phyloP scores from a whole-genome alignment of 2,113 vertebrate species.

The Genyomyrus donnyi region DNA sequence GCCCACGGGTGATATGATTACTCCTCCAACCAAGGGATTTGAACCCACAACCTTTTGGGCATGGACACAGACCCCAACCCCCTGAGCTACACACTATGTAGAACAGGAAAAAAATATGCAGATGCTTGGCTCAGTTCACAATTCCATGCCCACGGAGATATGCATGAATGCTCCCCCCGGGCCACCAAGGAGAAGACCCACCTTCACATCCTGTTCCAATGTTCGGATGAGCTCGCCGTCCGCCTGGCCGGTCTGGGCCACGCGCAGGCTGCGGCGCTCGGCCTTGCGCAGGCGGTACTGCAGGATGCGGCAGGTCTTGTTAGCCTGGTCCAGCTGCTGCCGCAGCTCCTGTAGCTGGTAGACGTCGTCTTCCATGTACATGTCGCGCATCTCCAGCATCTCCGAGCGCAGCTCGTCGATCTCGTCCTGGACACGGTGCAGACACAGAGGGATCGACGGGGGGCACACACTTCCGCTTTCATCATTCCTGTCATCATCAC shows the following conservation, averaged over 20 bases:
- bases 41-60: not conserved
- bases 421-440: constrained; percentile 70
- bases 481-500: not conserved
- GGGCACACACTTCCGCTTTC: not conserved
- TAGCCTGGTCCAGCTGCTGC: constrained; percentile 92
- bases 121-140: not conserved
- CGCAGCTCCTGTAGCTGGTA: constrained; percentile 95
- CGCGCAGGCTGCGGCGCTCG: constrained; percentile 86
- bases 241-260: constrained; percentile 90
- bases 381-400: constrained; percentile 98
- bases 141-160: not conserved
- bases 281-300: constrained; percentile 94
- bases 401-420: constrained; percentile 92
- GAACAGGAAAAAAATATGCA: not conserved
- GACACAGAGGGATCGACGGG: constrained; percentile 18
- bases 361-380: constrained; percentile 96
- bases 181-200: constrained; percentile 41
- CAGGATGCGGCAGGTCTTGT: constrained; percentile 95
- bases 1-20: not conserved
- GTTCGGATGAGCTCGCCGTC: constrained; percentile 87
- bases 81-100: not conserved
- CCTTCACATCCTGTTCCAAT: constrained; percentile 94
- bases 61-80: not conserved
- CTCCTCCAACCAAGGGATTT: not conserved
- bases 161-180: too few relatives aligned